These are phyloP conservation scores for Drosophila lacertosa DNA, from an alignment of 1,140 invertebrate genomes.

Conservation along the genomic window DNA sequence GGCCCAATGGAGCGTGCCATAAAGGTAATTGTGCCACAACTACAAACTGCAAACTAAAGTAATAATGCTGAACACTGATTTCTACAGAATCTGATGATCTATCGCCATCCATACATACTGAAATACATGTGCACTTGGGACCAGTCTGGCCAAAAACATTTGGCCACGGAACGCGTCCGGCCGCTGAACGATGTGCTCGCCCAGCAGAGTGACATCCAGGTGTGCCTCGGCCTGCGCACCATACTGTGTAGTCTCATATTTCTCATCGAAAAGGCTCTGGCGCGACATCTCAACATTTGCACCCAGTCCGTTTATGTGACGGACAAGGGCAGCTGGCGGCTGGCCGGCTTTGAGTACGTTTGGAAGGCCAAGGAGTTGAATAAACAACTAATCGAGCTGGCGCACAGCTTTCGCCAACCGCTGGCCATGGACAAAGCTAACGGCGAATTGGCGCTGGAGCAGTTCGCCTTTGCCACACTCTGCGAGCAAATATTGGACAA, in stretches of 20 bases:
- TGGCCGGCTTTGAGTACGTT: constrained; percentile 92
- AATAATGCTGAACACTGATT: neutral
- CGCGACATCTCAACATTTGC: constrained; percentile 92
- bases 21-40: constrained; percentile 86
- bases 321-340: constrained; percentile 91
- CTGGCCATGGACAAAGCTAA: constrained; percentile 86
- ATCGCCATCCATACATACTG: constrained; percentile 92
- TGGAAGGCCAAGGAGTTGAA: constrained; percentile 89
- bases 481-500: constrained; percentile 89
- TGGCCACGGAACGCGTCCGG: constrained; percentile 91
- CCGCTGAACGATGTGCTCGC: constrained; percentile 88
- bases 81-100: constrained; percentile 90
- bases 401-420: constrained; percentile 87
- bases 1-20: constrained; percentile 89
- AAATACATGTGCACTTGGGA: constrained; percentile 92
- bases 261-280: constrained; percentile 90
- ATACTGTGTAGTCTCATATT: constrained; percentile 91
- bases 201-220: constrained; percentile 88
- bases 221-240: constrained; percentile 91
- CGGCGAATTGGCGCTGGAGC: constrained; percentile 87
- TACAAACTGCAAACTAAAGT: neutral
- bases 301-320: constrained; percentile 92
- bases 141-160: constrained; percentile 88
- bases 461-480: constrained; percentile 92
- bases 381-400: constrained; percentile 88